Base-by-base conservation (phyloP, 1,140 invertebrate species). In the Homalodisca vitripennis region DNA sequence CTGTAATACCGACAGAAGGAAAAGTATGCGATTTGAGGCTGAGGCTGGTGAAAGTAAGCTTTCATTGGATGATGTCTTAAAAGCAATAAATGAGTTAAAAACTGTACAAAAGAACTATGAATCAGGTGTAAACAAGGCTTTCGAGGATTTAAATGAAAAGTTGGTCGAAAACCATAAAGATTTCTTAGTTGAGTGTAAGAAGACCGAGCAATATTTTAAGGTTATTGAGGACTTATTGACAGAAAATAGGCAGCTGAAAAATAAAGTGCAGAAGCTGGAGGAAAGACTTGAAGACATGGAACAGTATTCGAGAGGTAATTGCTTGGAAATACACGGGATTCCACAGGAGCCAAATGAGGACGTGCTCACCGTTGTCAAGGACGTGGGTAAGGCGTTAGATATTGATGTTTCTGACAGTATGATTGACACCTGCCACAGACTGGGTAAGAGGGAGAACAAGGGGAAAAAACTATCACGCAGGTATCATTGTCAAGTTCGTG, bases 281-380 rank as follows among this genome's bases (percentile, higher is more conserved):
- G 13, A 3, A 1, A 24, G 66, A 1, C 10, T 53, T 1, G 47
- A 55, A 47, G 66, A 67, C 14, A 55, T 47, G 14, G 66, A 67
- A 47, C 66, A 67, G 30, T 67, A 67, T n/a, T 13, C 66, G 20
- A 51, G 66, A 13, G 51, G 20, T 2, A 67, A 67, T 29, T 55
- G 30, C 24, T n/a, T 67, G n/a, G 66, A 67, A 55, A 53, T 67
- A 27, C 46, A 67, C 22, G 66, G 66, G 17, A 47, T 67, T 20
- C 66, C 17, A n/a, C 17, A 31, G 12, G 20, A 17, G 12, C 17
- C n/a, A 3, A 47, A 27, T 30, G 66, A 67, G 30, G 46, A 67
- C n/a, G 66, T 67, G 1, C 2, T 51, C 26, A 6, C 6, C 14
- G 29, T 67, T 53, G 48, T 67, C 6, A 67, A 67, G 30, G 26